Evolutionary conservation across 1,140 invertebrate genomes (phyloP), one percentile per base, ranked within the genome.

Genomic region (Drosophila pachea): DNA sequence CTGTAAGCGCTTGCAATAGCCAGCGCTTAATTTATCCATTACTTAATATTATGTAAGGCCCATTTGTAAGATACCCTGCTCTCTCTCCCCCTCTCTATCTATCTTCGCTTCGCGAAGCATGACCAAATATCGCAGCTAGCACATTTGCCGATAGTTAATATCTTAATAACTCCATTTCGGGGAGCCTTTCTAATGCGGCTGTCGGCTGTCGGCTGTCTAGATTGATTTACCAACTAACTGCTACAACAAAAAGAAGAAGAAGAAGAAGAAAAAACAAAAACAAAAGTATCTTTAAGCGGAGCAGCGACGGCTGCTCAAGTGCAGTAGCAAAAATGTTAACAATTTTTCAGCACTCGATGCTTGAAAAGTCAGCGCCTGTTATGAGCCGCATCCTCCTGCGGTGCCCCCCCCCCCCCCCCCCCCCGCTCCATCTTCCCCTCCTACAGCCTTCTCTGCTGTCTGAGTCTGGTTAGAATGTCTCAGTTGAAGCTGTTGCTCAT

Each of bases 241-340:
- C 45, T 11, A n/a, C 29, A 49, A 32, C 11, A 45, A 14, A n/a
- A 43, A 14, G 3, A 43, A 43, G 5, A 16, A 43, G 11, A 43
- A 48, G 9, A 32, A 5, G 5, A 11, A 31, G 22, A 43, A 43
- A 55, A 31, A 43, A 32, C 29, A 14, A 43, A 12, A 42, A 42
- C 5, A 40, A 11, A 43, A 14, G 8, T 43, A 14, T 43, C 12
- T 43, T 14, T 40, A 38, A 43, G 12, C 14, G 40, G 40, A 43
- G 40, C 40, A 14, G 40, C 40, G 40, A 12, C 40, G 40, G n/a
- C n/a, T 32, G 77, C 74, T 86, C 82, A 86, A 86, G 81, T 86
- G 81, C 81, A 86, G 81, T 86, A 86, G 81, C 81, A 86, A 86
- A 86, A 86, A 86, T 86, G 70, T 86, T 81, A 86, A 86, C 76